A percentile compares a stretch with the other conserved stretches of the same genome.
phyloP scores from a whole-genome alignment of 1,140 invertebrate genomes.

The Drosophila repletoides region DNA sequence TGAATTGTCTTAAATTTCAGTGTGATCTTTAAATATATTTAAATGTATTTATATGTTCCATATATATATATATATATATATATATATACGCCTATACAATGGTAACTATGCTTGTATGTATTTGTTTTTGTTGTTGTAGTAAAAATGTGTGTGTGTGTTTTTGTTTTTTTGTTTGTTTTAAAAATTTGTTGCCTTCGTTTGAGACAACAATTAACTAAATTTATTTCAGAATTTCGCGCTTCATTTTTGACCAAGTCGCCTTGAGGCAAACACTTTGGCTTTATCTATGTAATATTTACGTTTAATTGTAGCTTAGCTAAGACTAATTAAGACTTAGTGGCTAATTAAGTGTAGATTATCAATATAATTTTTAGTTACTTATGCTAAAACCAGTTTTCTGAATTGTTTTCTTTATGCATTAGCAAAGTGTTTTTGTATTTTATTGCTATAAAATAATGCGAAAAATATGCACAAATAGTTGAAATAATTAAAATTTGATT shows the following conservation, averaged over 20 bases:
- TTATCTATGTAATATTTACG: constrained; percentile 43
- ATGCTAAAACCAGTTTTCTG: constrained; percentile 62
- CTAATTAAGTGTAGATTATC: constrained; percentile 56
- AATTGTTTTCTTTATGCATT: constrained; percentile 55
- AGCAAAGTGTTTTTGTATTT: constrained; percentile 23
- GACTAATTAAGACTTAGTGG: constrained; percentile 63
- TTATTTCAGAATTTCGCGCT: constrained; percentile 79
- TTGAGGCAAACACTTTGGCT: constrained; percentile 27
- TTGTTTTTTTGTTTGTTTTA: too few species aligned
- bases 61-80: constrained; percentile 24
- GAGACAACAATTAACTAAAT: constrained; percentile 71
- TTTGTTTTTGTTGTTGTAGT: constrained; percentile 40
- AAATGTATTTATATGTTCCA: constrained; percentile 32
- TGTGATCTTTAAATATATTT: constrained; percentile 35
- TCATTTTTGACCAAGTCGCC: constrained; percentile 53
- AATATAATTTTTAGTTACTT: constrained; percentile 57
- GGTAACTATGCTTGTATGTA: constrained; percentile 21
- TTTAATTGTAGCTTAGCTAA: constrained; percentile 44
- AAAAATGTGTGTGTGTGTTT: constrained; percentile 69
- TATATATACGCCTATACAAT: too few species aligned
- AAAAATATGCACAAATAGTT: constrained; percentile 72
- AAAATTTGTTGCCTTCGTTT: constrained; percentile 60
- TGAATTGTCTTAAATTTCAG: constrained; percentile 46
- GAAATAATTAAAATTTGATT: constrained; percentile 77
- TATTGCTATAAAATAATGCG: constrained; percentile 61